Evolutionary conservation across 2,113 vertebrate genomes (phyloP).

Genomic region (Alethe castanea): DNA sequence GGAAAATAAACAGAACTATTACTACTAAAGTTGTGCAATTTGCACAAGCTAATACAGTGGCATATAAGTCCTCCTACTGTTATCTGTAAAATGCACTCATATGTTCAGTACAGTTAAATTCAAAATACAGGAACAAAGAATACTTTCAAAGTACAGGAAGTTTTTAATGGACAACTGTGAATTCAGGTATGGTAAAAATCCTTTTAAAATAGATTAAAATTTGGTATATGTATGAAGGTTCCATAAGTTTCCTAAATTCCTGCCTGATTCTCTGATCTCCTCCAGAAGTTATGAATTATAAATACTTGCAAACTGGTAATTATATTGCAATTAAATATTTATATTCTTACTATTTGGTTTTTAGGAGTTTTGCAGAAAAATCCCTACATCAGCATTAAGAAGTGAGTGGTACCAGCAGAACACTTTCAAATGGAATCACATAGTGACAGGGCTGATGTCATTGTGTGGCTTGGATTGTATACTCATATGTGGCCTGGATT

Average conservation of each 20-base stretch:
- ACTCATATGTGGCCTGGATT: neutral
- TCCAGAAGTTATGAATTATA: neutral
- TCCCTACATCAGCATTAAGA: neutral
- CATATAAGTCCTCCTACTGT: neutral
- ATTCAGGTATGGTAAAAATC: neutral
- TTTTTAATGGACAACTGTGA: neutral
- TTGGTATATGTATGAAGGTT: neutral
- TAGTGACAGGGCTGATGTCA: neutral
- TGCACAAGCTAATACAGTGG: neutral
- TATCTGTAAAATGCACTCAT: neutral
- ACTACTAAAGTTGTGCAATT: neutral
- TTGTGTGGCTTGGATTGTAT: neutral
- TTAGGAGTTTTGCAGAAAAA: neutral
- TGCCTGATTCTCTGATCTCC: neutral
- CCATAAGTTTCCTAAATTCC: neutral
- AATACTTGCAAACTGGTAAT: neutral
- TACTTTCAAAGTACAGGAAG: neutral
- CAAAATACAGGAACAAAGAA: neutral
- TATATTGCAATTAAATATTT: neutral
- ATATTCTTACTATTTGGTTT: neutral
- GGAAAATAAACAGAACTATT: neutral
- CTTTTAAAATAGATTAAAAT: neutral
- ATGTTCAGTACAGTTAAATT: neutral
- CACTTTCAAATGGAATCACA: neutral
- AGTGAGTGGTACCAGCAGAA: neutral